A percentile compares a stretch with the other conserved stretches of the same genome.
These are phyloP conservation scores for Siniperca chuatsi DNA, from an alignment of 2,113 vertebrate species.

Conservation along the genomic window DNA sequence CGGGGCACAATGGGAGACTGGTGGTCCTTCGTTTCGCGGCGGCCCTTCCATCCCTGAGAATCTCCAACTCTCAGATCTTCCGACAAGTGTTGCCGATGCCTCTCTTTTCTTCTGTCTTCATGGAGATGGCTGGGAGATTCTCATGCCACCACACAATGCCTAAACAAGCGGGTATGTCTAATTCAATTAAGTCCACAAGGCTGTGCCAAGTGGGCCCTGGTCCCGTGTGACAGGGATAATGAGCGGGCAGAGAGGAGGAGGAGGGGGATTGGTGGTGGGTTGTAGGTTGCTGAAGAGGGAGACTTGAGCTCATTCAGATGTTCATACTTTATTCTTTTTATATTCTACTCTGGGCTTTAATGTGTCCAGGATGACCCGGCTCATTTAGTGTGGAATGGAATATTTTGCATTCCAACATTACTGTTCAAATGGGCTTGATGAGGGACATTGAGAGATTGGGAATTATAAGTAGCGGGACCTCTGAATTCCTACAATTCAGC, in stretches of 20 bases:
- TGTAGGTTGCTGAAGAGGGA: slow-evolving; percentile 40
- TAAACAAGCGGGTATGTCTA: slow-evolving; percentile 88
- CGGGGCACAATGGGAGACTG: slow-evolving; percentile 49
- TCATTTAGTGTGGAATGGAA: slow-evolving; percentile 75
- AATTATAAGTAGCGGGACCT: slow-evolving; percentile 65
- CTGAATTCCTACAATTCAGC: slow-evolving; percentile 60
- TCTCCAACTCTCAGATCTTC: slow-evolving; percentile 78
- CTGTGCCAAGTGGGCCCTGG: slow-evolving; percentile 84
- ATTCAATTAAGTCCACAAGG: slow-evolving; percentile 87
- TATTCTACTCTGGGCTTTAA: slow-evolving; percentile 72
- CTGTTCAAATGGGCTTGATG: slow-evolving; percentile 66
- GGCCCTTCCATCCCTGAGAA: slow-evolving; percentile 56
- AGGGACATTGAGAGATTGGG: slow-evolving; percentile 58
- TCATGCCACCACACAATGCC: slow-evolving; percentile 85
- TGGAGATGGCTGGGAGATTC: slow-evolving; percentile 81
- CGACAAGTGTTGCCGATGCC: slow-evolving; percentile 81
- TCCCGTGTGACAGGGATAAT: slow-evolving; percentile 84
- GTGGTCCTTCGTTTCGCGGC: slow-evolving; percentile 40
- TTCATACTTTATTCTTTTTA: slow-evolving; percentile 69
- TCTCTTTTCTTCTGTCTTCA: slow-evolving; percentile 72
- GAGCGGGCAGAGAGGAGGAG: slow-evolving; percentile 74
- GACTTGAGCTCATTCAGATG: slow-evolving; percentile 72
- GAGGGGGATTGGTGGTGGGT: slow-evolving; percentile 20
- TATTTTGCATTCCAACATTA: slow-evolving; percentile 79
- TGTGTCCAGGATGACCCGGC: slow-evolving; percentile 73